Conservation (phyloP, 53 echinoderm and acorn worm genomes). For the Zoroaster sp. region DNA sequence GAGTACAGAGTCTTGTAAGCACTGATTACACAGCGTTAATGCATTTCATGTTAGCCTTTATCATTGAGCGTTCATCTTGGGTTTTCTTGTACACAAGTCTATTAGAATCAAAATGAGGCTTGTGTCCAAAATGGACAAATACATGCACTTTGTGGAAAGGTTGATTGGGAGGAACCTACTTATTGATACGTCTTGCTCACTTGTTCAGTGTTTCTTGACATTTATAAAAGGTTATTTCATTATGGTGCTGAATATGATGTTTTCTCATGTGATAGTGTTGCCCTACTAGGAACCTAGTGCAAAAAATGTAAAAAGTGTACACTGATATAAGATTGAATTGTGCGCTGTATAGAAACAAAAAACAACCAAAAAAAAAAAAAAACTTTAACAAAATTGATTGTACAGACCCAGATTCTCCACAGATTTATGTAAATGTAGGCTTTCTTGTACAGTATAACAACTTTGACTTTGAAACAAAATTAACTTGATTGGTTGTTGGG, state of each 20-base stretch:
- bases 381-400: neutral
- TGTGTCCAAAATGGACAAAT: too few species aligned
- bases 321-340: slow-evolving; percentile 11
- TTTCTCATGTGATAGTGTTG: slow-evolving; percentile 31
- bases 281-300: slow-evolving; percentile 34
- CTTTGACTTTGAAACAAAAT: neutral
- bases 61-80: slow-evolving; percentile 3
- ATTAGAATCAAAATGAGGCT: too few species aligned
- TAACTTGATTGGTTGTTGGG: slow-evolving; percentile 2
- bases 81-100: neutral
- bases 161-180: too few species aligned
- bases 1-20: too few species aligned
- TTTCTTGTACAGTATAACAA: slow-evolving; percentile 11
- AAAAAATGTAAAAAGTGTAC: slow-evolving; percentile 50
- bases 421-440: slow-evolving; percentile 21
- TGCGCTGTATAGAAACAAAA: slow-evolving; percentile 22
- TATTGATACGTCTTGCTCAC: neutral
- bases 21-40: too few species aligned
- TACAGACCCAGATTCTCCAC: neutral
- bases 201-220: neutral
- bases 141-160: too few species aligned
- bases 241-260: slow-evolving; percentile 47
- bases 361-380: neutral
- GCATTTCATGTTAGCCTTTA: too few species aligned
- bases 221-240: slow-evolving; percentile 36